Percentiles rank a stretch among this genome's conserved stretches.
Conservation (phyloP, 2,888 invertebrate species). For the Stegophylla sp. region DNA sequence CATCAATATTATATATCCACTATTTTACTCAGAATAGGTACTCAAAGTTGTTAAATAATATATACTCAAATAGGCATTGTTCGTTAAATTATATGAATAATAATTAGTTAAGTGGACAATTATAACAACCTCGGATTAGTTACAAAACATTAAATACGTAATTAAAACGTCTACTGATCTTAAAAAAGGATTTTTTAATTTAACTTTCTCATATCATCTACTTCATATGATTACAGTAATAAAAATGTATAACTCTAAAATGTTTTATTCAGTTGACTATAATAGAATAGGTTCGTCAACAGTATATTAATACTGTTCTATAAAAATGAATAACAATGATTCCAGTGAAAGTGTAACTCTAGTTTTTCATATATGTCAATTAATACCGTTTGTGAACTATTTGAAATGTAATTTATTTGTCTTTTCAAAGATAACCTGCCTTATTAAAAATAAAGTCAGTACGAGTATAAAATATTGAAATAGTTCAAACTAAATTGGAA, state of each 20-base stretch:
- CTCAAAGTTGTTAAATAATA: too few species aligned
- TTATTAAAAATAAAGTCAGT: conserved; percentile 10
- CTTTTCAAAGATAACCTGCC: conserved; percentile 33
- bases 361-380: conserved; percentile 49
- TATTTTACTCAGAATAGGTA: too few species aligned
- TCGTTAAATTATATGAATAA: too few species aligned
- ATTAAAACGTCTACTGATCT: conserved; percentile 7
- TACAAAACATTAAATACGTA: not conserved
- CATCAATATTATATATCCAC: too few species aligned
- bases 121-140: too few species aligned
- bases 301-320: conserved; percentile 26
- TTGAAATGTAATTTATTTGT: conserved; percentile 39
- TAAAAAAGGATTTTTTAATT: not conserved
- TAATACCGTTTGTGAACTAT: conserved; percentile 40
- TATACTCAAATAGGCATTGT: too few species aligned
- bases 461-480: conserved; percentile 10
- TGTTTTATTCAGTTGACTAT: conserved; percentile 38
- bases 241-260: conserved; percentile 33
- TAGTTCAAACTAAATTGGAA: conserved; percentile 1
- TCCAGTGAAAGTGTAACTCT: conserved; percentile 53
- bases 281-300: conserved; percentile 35
- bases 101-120: too few species aligned
- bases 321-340: conserved; percentile 54
- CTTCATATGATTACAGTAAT: conserved; percentile 15
- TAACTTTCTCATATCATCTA: conserved; percentile 13